Base-by-base conservation (phyloP, 2,113 vertebrate species). In the Notechis scutatus region DNA sequence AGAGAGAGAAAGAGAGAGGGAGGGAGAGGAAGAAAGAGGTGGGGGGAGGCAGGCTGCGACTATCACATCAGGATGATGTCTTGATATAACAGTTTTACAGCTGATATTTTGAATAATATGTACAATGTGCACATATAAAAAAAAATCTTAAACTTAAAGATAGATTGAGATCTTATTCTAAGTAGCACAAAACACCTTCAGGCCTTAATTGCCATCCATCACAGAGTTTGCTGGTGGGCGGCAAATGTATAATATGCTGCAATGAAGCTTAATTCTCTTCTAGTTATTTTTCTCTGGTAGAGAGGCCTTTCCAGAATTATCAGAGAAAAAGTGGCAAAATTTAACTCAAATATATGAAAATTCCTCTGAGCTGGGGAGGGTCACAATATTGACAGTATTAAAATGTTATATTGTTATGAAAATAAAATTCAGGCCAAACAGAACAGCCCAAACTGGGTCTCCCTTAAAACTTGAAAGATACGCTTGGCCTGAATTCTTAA, bases 381-480 rank as follows among this genome's bases (percentile, higher is more conserved):
- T 88, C 88, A 26, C 3, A 26, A 7, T 52, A 50, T 39, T 85
- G 64, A 12, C 85, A 87, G 21, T 90, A 91, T 92, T 87, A 85
- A 14, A 21, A 39, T 47, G 47, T 54, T 59, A 52, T 0, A 0
- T 89, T 89, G 85, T 1, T 1, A 21, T 89, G 69, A 94, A 94
- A 93, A 92, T 2, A 57, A 55, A 92, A 69, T 24, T 26, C 9
- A 14, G 24, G 29, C 81, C 52, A 93, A 93, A 24, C 55, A 91
- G 91, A 93, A n/a, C 88, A 61, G 90, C 55, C 2, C 93, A 45
- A 61, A 54, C 10, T 21, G 29, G 94, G 0, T 50, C 0, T 56
- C 93, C 90, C 64, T 50, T 92, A 93, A 90, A 95, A 54, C 34
- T 81, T 59, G n/a, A 69, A 26, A 88, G 12, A 24, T 15, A 15